Conservation (phyloP, 2,888 invertebrate species). For the Rhorus exstirpatorius region DNA sequence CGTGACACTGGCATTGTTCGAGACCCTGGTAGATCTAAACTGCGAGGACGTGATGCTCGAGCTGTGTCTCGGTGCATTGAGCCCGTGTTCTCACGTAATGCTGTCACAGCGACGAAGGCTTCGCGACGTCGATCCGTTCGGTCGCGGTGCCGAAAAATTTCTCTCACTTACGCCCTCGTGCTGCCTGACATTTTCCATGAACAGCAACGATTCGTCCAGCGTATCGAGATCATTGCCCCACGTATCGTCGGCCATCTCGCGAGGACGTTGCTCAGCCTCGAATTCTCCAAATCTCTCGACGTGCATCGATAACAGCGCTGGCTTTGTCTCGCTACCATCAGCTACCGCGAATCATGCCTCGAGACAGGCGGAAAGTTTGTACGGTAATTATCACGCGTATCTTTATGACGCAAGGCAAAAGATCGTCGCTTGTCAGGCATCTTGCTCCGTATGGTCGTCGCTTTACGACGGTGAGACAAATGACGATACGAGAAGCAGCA, state of each 20-base stretch:
- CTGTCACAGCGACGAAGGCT: constrained; percentile 92
- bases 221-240: constrained; percentile 76
- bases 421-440: constrained; percentile 91
- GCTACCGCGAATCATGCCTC: constrained; percentile 77
- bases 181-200: constrained; percentile 83
- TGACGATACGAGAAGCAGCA: constrained; percentile 85
- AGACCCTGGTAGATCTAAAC: constrained; percentile 95
- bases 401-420: constrained; percentile 94
- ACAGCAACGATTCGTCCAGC: constrained; percentile 49
- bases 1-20: constrained; percentile 95
- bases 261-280: constrained; percentile 64
- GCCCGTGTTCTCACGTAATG: constrained; percentile 93
- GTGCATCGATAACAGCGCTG: constrained; percentile 55
- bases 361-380: constrained; percentile 88
- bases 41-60: constrained; percentile 99
- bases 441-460: constrained; percentile 93
- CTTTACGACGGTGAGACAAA: constrained; percentile 90
- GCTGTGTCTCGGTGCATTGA: constrained; percentile 94
- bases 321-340: constrained; percentile 75
- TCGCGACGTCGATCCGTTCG: constrained; percentile 91
- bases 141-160: constrained; percentile 92
- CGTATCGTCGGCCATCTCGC: constrained; percentile 66
- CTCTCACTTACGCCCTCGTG: constrained; percentile 91
- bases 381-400: constrained; percentile 94
- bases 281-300: constrained; percentile 25